phyloP scores from a whole-genome alignment of 2,888 invertebrate species.

The Drosophila lutescens region DNA sequence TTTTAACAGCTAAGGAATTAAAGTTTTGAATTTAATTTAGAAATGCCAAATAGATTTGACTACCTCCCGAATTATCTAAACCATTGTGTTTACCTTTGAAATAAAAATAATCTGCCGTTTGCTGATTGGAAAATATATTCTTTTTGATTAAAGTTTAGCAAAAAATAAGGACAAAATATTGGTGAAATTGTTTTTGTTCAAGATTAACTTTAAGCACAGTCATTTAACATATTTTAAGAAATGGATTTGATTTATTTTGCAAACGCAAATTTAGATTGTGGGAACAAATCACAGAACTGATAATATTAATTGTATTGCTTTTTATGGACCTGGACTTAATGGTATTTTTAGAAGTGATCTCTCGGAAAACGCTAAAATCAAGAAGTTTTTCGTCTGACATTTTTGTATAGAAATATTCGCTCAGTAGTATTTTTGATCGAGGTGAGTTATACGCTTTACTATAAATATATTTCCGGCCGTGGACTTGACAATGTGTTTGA shows the following conservation, averaged over 20 bases:
- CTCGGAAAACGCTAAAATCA: not conserved
- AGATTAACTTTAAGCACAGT: not conserved
- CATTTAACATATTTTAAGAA: not conserved
- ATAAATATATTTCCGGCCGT: constrained; percentile 10
- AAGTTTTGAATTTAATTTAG: too few relatives aligned
- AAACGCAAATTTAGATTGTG: not conserved
- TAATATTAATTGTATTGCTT: not conserved
- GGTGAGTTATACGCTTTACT: not conserved
- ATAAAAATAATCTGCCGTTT: not conserved
- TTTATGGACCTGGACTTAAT: not conserved
- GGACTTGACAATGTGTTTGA: constrained; percentile 24
- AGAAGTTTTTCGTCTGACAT: not conserved
- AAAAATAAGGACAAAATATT: too few relatives aligned
- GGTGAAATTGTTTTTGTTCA: not conserved
- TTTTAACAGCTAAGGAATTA: not conserved
- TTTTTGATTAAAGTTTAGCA: not conserved
- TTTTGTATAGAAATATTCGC: too few relatives aligned
- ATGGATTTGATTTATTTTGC: not conserved
- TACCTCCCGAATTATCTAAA: not conserved
- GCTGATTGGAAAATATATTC: not conserved
- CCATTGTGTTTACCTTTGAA: not conserved
- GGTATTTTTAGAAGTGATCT: not conserved
- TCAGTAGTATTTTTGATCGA: too few relatives aligned
- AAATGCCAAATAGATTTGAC: not conserved
- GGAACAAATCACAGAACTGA: not conserved